Evolutionary conservation across 2,888 invertebrate species (phyloP), one percentile per base, ranked within the genome.

Genomic region (Hemicrepidius hirtus): DNA sequence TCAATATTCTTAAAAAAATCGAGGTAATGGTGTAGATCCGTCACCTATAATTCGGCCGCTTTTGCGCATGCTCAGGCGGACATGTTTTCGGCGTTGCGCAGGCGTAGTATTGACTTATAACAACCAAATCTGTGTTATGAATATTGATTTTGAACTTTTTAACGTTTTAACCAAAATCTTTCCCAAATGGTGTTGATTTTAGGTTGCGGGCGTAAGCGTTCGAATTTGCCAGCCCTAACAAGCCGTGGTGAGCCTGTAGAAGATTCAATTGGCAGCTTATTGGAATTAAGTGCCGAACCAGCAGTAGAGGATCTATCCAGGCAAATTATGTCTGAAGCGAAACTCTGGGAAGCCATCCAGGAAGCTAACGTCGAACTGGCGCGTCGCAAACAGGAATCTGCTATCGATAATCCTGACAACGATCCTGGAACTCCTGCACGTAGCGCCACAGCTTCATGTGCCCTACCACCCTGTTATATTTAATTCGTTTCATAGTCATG

Each of bases 131-230:
- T n/a, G n/a, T n/a, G n/a, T n/a, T n/a, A n/a, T n/a, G n/a, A n/a
- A n/a, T n/a, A n/a, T n/a, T n/a, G n/a, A n/a, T n/a, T n/a, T n/a
- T n/a, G n/a, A n/a, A n/a, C n/a, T n/a, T n/a, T n/a, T n/a, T n/a
- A n/a, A n/a, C n/a, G n/a, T n/a, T n/a, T n/a, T n/a, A n/a, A n/a
- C n/a, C n/a, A n/a, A n/a, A n/a, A n/a, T n/a, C n/a, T n/a, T n/a
- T n/a, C n/a, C n/a, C n/a, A n/a, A n/a, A n/a, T n/a, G 2, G 24
- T 32, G 9, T 32, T 32, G 7, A 16, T 12, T 49, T 12, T 82
- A 94, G 94, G 94, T n/a, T 94, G 94, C 80, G 94, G 94, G 4
- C 89, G 91, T 68, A 94, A 94, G 80, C 87, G 94, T 41, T 92
- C 90, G 0, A 85, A 86, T 72, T 75, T 86, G 12, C 87, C 73